A percentile compares a stretch with the other conserved stretches of the same genome.
These are phyloP conservation scores for Rhinogobio ventralis DNA, from an alignment of 2,797 vertebrate genomes.

Conservation along the genomic window DNA sequence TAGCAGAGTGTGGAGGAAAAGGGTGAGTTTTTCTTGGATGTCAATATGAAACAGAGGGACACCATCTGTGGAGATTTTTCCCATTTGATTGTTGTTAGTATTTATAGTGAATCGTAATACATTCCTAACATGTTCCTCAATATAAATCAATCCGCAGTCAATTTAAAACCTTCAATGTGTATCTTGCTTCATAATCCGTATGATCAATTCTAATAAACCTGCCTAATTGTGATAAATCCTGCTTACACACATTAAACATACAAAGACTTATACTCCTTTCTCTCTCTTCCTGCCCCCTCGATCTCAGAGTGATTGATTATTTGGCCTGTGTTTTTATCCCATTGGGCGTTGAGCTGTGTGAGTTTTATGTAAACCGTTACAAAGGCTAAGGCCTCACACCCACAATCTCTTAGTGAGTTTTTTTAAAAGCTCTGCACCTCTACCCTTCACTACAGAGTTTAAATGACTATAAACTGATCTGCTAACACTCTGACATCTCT, in stretches of 20 bases:
- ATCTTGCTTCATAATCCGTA: constrained; percentile 2
- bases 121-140: background rate
- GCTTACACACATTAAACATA: background rate
- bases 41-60: constrained; percentile 46
- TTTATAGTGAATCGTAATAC: constrained; percentile 20
- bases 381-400: constrained; percentile 23
- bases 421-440: background rate
- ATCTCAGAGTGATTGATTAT: background rate
- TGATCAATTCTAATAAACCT: constrained; percentile 32
- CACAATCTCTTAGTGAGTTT: constrained; percentile 12
- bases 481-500: constrained; percentile 25
- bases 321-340: constrained; percentile 3
- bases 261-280: background rate
- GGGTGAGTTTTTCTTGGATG: constrained; percentile 45
- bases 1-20: background rate
- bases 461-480: constrained; percentile 26
- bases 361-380: background rate
- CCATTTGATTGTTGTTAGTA: constrained; percentile 16
- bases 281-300: background rate
- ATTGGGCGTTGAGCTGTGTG: background rate
- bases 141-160: constrained; percentile 4
- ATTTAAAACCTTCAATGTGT: background rate
- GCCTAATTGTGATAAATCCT: constrained; percentile 6
- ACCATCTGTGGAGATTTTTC: constrained; percentile 54
- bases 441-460: constrained; percentile 20